Evolutionary conservation across 2,888 invertebrate genomes (phyloP), one percentile per base, ranked within the genome.

Genomic region (Cantharis rustica): DNA sequence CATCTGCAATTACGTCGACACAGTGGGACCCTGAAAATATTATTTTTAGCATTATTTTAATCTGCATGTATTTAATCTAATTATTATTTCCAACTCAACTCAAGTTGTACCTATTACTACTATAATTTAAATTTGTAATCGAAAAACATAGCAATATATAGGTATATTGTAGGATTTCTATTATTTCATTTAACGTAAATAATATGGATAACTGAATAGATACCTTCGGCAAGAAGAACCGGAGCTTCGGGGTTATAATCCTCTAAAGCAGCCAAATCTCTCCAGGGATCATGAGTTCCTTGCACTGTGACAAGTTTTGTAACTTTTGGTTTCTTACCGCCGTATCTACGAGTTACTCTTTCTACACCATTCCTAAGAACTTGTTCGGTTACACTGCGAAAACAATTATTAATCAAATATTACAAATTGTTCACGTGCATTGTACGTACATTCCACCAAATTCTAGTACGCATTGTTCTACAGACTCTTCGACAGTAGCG

Each of bases 221-320:
- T 26, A 66, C 72, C 72, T 66, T 31, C 15, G 0, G 62, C 15
- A 7, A 66, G n/a, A 47, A 72, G 13, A 31, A 66, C 66, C 2
- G 72, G 72, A 9, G 72, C 64, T 20, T 72, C 66, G 9, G 72
- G 20, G 1, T 27, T 27, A 4, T 16, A 20, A 17, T 66, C 72
- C 23, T 72, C 66, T 10, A 26, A 16, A 16, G 16, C 27, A 13
- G 62, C 73, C 10, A 69, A 61, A 10, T 26, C 69, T 17, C 31
- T 73, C 73, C 73, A 73, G 5, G 73, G 69, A 69, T 73, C 73
- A 10, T 15, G 16, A n/a, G 15, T 69, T 10, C 73, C 73, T 23
- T 73, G 73, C 10, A 73, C 69, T 1, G 73, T 62, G 11, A 73
- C 23, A n/a, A 73, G 62, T 16, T 62, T 73, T 4, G 73, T 73